Evolutionary conservation across 2,797 vertebrate species (phyloP).

Genomic region (Manis javanica): DNA sequence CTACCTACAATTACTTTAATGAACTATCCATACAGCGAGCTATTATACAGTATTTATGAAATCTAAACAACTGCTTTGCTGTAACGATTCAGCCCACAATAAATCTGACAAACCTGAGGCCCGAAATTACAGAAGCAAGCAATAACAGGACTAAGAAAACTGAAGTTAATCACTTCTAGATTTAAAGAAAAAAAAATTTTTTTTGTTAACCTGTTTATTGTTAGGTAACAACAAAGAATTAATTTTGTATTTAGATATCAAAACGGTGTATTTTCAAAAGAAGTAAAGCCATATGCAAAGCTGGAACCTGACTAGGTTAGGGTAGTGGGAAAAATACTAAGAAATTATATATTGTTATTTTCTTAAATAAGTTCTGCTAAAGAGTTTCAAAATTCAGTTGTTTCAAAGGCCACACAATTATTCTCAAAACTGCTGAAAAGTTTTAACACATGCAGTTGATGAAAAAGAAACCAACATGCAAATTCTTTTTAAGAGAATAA

Average conservation of each 20-base stretch:
- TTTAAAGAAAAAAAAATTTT: slow-evolving; percentile 29
- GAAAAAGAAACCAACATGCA: slow-evolving; percentile 66
- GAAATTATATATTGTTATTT: slow-evolving; percentile 22
- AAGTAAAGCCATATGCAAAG: background rate
- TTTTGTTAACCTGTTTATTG: slow-evolving; percentile 42
- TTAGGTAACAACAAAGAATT: slow-evolving; percentile 47
- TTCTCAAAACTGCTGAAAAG: slow-evolving; percentile 55
- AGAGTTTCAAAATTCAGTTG: slow-evolving; percentile 55
- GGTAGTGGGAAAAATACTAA: slow-evolving; percentile 32
- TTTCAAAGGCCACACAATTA: slow-evolving; percentile 59
- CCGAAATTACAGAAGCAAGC: slow-evolving; percentile 6
- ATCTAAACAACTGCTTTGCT: background rate
- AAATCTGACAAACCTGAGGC: background rate
- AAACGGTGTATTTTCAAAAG: background rate
- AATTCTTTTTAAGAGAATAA: slow-evolving; percentile 34
- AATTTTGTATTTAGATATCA: slow-evolving; percentile 2
- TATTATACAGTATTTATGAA: background rate
- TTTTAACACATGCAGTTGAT: slow-evolving; percentile 11
- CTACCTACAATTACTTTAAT: slow-evolving; percentile 36
- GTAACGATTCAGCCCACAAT: slow-evolving; percentile 39
- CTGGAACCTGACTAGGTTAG: background rate
- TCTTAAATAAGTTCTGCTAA: slow-evolving; percentile 53
- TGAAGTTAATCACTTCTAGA: background rate
- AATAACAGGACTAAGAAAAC: background rate
- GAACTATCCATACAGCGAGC: background rate